A percentile compares a stretch with the other conserved stretches of the same genome.
Conservation (phyloP, 2,888 invertebrate species). For the Dione vanillae region DNA sequence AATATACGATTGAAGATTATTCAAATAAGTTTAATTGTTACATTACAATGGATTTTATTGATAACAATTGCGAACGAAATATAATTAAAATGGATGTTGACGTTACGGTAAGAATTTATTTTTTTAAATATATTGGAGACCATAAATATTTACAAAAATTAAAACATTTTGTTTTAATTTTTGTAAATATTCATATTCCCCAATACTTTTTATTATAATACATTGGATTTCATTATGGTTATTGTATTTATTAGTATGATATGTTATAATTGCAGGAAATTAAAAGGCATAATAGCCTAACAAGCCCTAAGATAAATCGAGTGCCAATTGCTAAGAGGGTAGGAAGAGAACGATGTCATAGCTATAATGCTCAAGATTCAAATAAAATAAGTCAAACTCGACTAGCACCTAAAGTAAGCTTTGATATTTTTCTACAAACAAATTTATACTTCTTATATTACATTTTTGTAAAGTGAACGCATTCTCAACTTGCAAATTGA, state of each 20-base stretch:
- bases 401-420: slow-evolving; percentile 61
- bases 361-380: slow-evolving; percentile 64
- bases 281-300: slow-evolving; percentile 72
- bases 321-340: slow-evolving; percentile 61
- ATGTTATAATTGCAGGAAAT: slow-evolving; percentile 57
- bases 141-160: too few relatives aligned
- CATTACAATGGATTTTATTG: slow-evolving; percentile 13
- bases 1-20: not conserved
- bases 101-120: slow-evolving; percentile 35
- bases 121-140: not conserved
- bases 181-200: not conserved
- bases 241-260: not conserved
- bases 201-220: not conserved
- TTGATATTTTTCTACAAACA: slow-evolving; percentile 1
- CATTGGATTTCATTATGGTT: not conserved
- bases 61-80: not conserved
- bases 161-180: too few relatives aligned
- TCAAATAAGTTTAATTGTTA: not conserved
- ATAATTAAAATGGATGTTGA: slow-evolving; percentile 41
- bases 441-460: not conserved
- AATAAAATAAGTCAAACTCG: slow-evolving; percentile 48
- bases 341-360: slow-evolving; percentile 74
- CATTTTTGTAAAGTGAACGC: slow-evolving; percentile 51
- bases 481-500: slow-evolving; percentile 48
- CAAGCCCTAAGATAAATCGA: slow-evolving; percentile 62